Conservation (phyloP, 1,140 invertebrate genomes). For the Drosophila seguyi region DNA sequence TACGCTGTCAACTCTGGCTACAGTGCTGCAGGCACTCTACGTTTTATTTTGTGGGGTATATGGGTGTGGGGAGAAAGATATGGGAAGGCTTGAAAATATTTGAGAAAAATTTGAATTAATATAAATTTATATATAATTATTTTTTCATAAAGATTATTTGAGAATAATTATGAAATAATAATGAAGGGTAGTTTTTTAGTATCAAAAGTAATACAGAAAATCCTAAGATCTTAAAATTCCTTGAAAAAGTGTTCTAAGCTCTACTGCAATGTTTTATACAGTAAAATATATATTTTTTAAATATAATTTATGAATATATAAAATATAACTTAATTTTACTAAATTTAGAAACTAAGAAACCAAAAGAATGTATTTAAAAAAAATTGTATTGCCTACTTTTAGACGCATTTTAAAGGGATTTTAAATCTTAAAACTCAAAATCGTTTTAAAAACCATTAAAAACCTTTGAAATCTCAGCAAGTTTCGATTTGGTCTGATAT, state of each 20-base stretch:
- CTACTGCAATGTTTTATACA: too few relatives aligned
- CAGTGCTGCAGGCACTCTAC: slow-evolving; percentile 8
- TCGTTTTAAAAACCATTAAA: not conserved
- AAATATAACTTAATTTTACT: too few relatives aligned
- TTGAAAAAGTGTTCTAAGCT: too few relatives aligned
- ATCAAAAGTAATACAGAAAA: not conserved
- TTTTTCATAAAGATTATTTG: not conserved
- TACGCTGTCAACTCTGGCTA: slow-evolving; percentile 45
- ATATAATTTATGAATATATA: too few relatives aligned
- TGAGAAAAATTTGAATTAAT: too few relatives aligned
- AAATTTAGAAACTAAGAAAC: too few relatives aligned
- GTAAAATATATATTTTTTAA: too few relatives aligned
- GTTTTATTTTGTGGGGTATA: not conserved
- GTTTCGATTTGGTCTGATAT: not conserved
- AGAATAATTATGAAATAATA: not conserved
- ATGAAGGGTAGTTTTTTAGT: not conserved
- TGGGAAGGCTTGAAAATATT: not conserved
- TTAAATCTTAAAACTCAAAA: not conserved
- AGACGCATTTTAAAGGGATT: not conserved
- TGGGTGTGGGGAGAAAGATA: not conserved
- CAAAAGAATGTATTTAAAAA: too few relatives aligned
- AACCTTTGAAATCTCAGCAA: not conserved
- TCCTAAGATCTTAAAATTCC: not conserved
- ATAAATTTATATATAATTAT: not conserved
- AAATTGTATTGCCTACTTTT: too few relatives aligned